phyloP scores from a whole-genome alignment of 2,113 vertebrate genomes.

The Morone chrysops region DNA sequence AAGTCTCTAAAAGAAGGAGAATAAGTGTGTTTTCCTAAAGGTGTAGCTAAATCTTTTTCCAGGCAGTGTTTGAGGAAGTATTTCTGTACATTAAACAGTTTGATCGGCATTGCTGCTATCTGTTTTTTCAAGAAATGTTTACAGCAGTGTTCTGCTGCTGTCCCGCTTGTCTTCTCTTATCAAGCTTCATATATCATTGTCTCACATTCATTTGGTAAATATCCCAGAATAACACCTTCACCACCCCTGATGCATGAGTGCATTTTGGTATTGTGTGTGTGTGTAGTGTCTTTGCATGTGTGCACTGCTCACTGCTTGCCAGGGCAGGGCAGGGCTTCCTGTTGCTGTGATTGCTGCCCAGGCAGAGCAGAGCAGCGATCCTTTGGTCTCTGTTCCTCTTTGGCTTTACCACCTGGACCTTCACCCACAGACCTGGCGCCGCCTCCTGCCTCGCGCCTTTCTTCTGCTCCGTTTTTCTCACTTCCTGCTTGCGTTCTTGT shows the following conservation, averaged over 20 bases:
- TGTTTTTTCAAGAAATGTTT: not conserved
- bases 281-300: constrained; percentile 46
- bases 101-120: not conserved
- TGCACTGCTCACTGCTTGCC: constrained; percentile 56
- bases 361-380: constrained; percentile 53
- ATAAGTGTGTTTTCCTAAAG: too few species aligned
- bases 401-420: constrained; percentile 69
- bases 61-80: too few species aligned
- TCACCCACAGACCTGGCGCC: constrained; percentile 56
- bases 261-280: constrained; percentile 11
- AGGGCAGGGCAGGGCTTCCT: constrained; percentile 77
- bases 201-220: not conserved
- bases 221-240: not conserved
- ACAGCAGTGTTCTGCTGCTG: not conserved
- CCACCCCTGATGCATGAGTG: not conserved
- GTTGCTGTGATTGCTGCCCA: constrained; percentile 69
- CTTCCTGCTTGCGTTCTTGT: constrained; percentile 66
- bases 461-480: constrained; percentile 41
- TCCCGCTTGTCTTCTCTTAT: not conserved
- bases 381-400: constrained; percentile 63
- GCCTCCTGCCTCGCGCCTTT: constrained; percentile 39
- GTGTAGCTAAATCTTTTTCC: too few species aligned
- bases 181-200: not conserved
- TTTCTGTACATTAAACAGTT: too few species aligned
- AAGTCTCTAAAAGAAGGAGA: too few species aligned